Evolutionary conservation across 1,140 invertebrate genomes (phyloP), one percentile per base, ranked within the genome.

Genomic region (Aculops lycopersici): DNA sequence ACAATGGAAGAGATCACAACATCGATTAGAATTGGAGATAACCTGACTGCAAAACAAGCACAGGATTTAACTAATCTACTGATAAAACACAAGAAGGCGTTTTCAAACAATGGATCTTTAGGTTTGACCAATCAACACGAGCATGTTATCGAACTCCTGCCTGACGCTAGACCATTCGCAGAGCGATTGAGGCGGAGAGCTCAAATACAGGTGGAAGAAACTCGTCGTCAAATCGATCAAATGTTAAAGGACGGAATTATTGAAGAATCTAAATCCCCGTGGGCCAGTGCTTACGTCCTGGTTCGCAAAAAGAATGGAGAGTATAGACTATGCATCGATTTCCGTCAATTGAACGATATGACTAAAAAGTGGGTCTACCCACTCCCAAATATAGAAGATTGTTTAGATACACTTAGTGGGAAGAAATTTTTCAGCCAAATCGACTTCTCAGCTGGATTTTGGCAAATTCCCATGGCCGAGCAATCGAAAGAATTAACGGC

Each of bases 361-460:
- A 38, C 36, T 14, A 40, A 3, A 31, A 14, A 13, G 17, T 50
- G 44, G 40, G 4, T 41, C 46, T 18, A 37, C 44, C 18, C 44
- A 2, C 41, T 67, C 2, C 63, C 59, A 0, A 31, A 49, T 5
- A 60, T 65, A 17, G 54, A 62, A 13, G 58, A 61, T 17, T 41
- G 55, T 8, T 46, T 64, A 4, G 48, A 58, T 19, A 41, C 64
- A 0, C 15, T 46, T 1, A 55, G 53, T 3, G 31, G 43, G 39
- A 50, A 48, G 3, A 53, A 41, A 14, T 52, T 53, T 35, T 65
- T 63, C 41, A 49, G 51, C 2, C 52, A 51, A 1, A 46, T 67
- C 1, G 61, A 65, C 51, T 48, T 64, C 38, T 40, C 18, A 0
- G 51, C 50, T 17, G 64, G 62, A 0, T 68, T 60, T 44, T 54